Percentiles rank a stretch among this genome's conserved stretches.
phyloP scores from a whole-genome alignment of 1,140 invertebrate species.

The Phenacoccus solenopsis region DNA sequence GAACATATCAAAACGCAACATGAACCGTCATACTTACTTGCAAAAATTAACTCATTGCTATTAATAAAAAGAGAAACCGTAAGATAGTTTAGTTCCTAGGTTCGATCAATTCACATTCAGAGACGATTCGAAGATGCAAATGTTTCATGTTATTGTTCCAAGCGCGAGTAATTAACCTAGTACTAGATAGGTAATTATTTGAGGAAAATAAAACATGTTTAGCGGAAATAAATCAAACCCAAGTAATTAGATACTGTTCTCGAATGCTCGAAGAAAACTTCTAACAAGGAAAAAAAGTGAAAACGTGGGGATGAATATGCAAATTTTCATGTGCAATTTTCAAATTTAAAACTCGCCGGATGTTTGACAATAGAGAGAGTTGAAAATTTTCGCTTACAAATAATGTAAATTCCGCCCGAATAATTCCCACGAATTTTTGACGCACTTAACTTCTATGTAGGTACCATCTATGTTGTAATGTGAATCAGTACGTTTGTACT shows the following conservation, averaged over 20 bases:
- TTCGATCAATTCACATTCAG: neutral
- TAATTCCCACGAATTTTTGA: neutral
- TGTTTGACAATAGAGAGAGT: neutral
- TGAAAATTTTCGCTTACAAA: neutral
- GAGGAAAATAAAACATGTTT: neutral
- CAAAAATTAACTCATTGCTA: neutral
- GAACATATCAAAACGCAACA: neutral
- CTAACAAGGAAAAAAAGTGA: neutral
- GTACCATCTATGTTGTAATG: too few species aligned
- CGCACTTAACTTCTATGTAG: too few species aligned
- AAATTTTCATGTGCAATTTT: neutral
- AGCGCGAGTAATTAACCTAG: neutral
- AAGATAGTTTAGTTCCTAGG: neutral
- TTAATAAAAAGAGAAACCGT: neutral
- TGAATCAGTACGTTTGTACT: too few species aligned
- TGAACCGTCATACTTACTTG: neutral
- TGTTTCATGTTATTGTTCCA: neutral
- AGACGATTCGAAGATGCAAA: neutral
- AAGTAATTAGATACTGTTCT: neutral
- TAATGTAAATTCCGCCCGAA: neutral
- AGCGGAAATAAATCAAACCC: neutral
- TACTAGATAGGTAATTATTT: neutral
- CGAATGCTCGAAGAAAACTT: neutral
- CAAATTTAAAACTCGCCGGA: neutral
- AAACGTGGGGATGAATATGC: slow-evolving; percentile 1